These are phyloP conservation scores for Columba guinea DNA, from an alignment of 2,797 vertebrate genomes.

Conservation along the genomic window DNA sequence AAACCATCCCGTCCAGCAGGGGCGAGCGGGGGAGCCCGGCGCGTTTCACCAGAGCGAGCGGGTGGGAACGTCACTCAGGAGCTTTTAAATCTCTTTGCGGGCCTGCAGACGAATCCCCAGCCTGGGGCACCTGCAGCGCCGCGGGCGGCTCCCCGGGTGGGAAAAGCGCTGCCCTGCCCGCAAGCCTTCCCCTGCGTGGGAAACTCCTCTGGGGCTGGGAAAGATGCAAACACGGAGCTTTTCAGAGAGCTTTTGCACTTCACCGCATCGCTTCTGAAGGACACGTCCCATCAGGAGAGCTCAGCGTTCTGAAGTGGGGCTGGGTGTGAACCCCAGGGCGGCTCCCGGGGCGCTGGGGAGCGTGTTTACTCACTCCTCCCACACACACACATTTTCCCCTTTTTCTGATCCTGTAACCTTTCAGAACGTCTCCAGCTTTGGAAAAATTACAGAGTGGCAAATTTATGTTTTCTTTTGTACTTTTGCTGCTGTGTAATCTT, in stretches of 20 bases:
- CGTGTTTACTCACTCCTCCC: slow-evolving; percentile 47
- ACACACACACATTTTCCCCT: background rate
- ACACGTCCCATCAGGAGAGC: background rate
- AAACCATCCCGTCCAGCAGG: background rate
- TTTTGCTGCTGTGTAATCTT: slow-evolving; percentile 42
- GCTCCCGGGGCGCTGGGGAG: background rate
- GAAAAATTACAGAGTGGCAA: slow-evolving; percentile 54
- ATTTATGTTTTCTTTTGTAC: slow-evolving; percentile 57
- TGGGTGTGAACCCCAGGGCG: background rate
- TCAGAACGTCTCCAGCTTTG: slow-evolving; percentile 33
- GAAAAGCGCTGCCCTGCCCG: background rate
- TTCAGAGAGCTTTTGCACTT: background rate
- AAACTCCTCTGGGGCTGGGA: background rate
- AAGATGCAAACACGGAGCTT: background rate
- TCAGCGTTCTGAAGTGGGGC: background rate
- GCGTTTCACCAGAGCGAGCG: background rate
- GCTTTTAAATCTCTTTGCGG: background rate
- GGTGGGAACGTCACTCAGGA: background rate
- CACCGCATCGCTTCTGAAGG: background rate
- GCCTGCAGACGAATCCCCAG: background rate
- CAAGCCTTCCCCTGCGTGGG: background rate
- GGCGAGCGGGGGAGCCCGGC: too few species aligned
- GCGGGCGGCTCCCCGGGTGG: background rate
- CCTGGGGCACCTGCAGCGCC: background rate
- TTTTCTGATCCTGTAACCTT: slow-evolving; percentile 34